A percentile compares a stretch with the other conserved stretches of the same genome.
These are phyloP conservation scores for Anhinga rufa DNA, from an alignment of 2,113 vertebrate genomes.

Conservation along the genomic window DNA sequence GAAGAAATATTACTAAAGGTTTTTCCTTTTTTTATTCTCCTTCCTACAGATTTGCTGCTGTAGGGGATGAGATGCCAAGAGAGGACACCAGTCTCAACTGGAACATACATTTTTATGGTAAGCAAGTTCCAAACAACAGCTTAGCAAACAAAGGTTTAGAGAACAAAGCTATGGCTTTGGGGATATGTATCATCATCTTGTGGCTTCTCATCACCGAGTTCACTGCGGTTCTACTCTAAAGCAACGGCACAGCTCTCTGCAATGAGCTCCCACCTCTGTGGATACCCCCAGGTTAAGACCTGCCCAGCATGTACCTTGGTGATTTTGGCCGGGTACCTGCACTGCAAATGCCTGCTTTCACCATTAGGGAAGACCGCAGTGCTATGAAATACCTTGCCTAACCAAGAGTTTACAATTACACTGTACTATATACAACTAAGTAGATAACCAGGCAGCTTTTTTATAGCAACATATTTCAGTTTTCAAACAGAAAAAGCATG, in stretches of 20 bases:
- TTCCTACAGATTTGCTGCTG: not conserved
- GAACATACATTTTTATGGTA: not conserved
- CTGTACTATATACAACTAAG: too few relatives aligned
- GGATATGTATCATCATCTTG: rapidly evolving
- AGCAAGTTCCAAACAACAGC: not conserved
- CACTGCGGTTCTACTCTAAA: not conserved
- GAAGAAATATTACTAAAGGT: not conserved
- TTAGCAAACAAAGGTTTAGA: not conserved
- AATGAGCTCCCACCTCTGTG: not conserved
- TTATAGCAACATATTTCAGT: not conserved
- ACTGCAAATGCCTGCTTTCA: not conserved
- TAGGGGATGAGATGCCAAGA: not conserved
- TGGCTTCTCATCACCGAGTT: not conserved
- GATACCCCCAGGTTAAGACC: not conserved
- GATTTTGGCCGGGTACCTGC: not conserved
- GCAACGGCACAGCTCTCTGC: not conserved
- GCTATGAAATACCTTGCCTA: not conserved
- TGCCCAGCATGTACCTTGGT: too few relatives aligned
- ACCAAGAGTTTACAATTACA: not conserved
- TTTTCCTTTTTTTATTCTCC: not conserved
- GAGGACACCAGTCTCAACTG: not conserved
- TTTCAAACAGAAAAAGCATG: not conserved
- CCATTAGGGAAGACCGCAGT: not conserved
- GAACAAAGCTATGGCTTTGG: not conserved
- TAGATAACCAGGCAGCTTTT: not conserved